Evolutionary conservation across 2,888 invertebrate species (phyloP).

Genomic region (Silvanus unidentatus): DNA sequence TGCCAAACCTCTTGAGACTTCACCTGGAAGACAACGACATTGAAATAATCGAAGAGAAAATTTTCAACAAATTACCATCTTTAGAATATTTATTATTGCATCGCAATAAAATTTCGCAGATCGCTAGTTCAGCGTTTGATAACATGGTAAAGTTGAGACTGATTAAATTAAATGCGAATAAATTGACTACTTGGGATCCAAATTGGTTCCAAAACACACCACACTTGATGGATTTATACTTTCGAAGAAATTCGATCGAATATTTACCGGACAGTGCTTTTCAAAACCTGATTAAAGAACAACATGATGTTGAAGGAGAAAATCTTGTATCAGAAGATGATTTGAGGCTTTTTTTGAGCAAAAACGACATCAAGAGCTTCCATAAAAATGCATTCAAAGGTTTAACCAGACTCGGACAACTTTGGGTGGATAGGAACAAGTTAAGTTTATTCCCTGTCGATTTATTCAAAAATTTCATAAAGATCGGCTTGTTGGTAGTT

Average conservation of each 20-base stretch:
- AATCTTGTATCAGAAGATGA: conserved; percentile 5
- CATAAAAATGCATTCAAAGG: conserved; percentile 22
- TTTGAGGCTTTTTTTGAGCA: conserved; percentile 29
- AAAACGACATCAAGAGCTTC: conserved; percentile 26
- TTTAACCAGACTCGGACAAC: conserved; percentile 22
- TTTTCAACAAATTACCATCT: conserved; percentile 23
- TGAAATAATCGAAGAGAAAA: conserved; percentile 18
- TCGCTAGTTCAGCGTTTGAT: conserved; percentile 26
- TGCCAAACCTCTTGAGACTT: conserved; percentile 20
- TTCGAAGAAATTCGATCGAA: conserved; percentile 33
- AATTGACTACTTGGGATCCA: conserved; percentile 30
- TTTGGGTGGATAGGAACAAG: conserved; percentile 30
- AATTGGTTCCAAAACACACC: conserved; percentile 39
- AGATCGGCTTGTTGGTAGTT: conserved; percentile 14
- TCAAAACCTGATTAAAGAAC: conserved; percentile 26
- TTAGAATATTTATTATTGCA: conserved; percentile 19
- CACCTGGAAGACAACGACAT: conserved; percentile 24
- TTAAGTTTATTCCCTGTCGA: conserved; percentile 19
- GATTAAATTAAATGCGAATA: conserved; percentile 36
- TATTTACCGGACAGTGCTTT: conserved; percentile 34
- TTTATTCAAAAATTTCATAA: conserved; percentile 20
- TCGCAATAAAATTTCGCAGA: conserved; percentile 22
- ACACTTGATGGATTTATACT: conserved; percentile 27
- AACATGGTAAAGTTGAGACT: conserved; percentile 29
- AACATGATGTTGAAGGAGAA: conserved; percentile 9